Conservation (phyloP, 2,113 vertebrate species). For the Prionailurus viverrinus region DNA sequence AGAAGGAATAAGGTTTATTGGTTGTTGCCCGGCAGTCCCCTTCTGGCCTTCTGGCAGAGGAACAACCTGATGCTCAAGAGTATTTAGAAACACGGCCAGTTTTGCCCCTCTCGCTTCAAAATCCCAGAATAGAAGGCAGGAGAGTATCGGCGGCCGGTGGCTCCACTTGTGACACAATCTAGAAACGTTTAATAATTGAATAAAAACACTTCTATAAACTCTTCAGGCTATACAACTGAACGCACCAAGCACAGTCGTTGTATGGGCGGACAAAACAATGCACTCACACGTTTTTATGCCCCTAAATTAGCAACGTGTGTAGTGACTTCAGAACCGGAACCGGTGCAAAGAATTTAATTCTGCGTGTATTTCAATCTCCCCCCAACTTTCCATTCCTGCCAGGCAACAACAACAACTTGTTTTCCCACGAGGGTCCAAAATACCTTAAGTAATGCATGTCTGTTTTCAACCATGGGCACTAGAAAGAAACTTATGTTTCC, state of each 20-base stretch:
- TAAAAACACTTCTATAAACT: neutral
- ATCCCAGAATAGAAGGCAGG: neutral
- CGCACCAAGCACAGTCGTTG: neutral
- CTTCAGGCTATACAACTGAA: neutral
- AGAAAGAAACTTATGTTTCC: neutral
- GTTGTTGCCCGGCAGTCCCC: neutral
- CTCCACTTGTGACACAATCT: neutral
- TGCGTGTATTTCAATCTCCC: neutral
- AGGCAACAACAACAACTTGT: neutral
- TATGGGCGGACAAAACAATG: neutral
- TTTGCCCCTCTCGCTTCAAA: neutral
- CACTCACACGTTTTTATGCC: neutral
- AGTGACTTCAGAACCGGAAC: neutral
- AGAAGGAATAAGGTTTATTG: neutral
- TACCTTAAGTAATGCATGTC: neutral
- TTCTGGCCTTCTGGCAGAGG: neutral
- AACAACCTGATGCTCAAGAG: neutral
- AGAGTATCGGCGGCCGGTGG: neutral
- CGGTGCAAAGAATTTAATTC: conserved; percentile 6
- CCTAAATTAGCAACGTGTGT: conserved; percentile 18
- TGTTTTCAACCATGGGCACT: neutral
- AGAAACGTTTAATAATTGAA: neutral
- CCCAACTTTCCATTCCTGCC: conserved; percentile 38
- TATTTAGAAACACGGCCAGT: neutral
- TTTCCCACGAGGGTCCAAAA: conserved; percentile 47